Conservation (phyloP, 2,888 invertebrate species). For the Cylloceria caligata region DNA sequence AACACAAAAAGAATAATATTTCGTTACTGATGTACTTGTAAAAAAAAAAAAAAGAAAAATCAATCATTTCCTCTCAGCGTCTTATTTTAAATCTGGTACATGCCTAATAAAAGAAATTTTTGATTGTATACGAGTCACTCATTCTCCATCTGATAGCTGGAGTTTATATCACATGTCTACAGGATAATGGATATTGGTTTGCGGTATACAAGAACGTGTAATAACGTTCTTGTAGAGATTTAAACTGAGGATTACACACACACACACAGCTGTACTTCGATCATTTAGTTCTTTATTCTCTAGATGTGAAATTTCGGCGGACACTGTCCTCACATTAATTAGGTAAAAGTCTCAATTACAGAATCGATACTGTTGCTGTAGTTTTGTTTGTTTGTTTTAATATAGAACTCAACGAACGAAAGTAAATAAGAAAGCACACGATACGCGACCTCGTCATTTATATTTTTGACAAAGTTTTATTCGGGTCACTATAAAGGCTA, state of each 20-base stretch:
- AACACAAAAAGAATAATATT: slow-evolving; percentile 67
- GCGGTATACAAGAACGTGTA: slow-evolving; percentile 5
- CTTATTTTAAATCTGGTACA: slow-evolving; percentile 82
- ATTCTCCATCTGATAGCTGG: slow-evolving; percentile 27
- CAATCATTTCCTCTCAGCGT: slow-evolving; percentile 78
- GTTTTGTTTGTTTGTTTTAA: slow-evolving; percentile 41
- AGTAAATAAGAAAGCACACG: slow-evolving; percentile 70
- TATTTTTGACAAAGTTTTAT: slow-evolving; percentile 81
- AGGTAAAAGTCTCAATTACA: slow-evolving; percentile 66
- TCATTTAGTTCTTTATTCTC: slow-evolving; percentile 71
- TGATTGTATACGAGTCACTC: slow-evolving; percentile 64
- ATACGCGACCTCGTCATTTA: slow-evolving; percentile 65
- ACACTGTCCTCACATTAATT: slow-evolving; percentile 66
- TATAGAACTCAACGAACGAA: slow-evolving; percentile 65
- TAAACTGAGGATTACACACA: slow-evolving; percentile 5
- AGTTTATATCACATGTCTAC: slow-evolving; percentile 14
- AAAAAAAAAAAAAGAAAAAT: slow-evolving; percentile 73
- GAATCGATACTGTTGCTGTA: slow-evolving; percentile 59
- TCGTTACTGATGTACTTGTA: slow-evolving; percentile 75
- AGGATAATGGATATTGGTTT: slow-evolving; percentile 32
- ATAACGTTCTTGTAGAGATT: slow-evolving; percentile 46
- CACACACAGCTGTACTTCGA: slow-evolving; percentile 59
- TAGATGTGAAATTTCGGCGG: slow-evolving; percentile 67
- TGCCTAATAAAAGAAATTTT: slow-evolving; percentile 81
- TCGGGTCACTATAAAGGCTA: slow-evolving; percentile 81